Evolutionary conservation across 2,797 vertebrate genomes (phyloP).

Genomic region (Myripristis murdjan): DNA sequence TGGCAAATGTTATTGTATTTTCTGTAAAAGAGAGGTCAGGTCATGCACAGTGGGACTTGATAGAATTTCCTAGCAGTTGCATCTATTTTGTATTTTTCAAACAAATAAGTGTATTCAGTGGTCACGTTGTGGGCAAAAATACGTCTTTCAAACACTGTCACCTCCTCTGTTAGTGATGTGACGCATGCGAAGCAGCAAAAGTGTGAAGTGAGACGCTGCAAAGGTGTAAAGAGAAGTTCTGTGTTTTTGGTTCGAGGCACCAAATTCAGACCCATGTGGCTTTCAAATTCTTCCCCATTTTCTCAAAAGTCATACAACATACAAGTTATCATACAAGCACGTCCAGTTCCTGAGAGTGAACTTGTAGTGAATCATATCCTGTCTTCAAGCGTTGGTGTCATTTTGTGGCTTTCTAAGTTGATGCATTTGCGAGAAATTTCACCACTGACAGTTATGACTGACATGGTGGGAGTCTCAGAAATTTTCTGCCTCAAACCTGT

Average conservation of each 20-base stretch:
- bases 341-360: conserved; percentile 29
- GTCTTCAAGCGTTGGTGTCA: conserved; percentile 34
- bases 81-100: too few species aligned
- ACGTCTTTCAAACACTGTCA: too few species aligned
- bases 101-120: too few species aligned
- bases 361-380: conserved; percentile 1
- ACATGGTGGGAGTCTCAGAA: not conserved
- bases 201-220: not conserved
- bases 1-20: too few species aligned
- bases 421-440: conserved; percentile 19
- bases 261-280: conserved; percentile 17
- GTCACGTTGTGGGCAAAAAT: too few species aligned
- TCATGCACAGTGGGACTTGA: too few species aligned
- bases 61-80: too few species aligned
- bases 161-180: not conserved
- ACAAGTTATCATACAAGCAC: conserved; percentile 39
- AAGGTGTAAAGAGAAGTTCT: not conserved
- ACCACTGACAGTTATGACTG: conserved; percentile 30
- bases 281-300: conserved; percentile 46
- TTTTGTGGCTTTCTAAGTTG: conserved; percentile 7
- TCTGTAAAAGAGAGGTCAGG: too few species aligned
- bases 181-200: not conserved
- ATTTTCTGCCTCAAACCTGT: not conserved
- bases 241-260: not conserved
- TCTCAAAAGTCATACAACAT: too few species aligned